Conservation (phyloP, 2,888 invertebrate genomes). For the Acanthosepion pharaonis region DNA sequence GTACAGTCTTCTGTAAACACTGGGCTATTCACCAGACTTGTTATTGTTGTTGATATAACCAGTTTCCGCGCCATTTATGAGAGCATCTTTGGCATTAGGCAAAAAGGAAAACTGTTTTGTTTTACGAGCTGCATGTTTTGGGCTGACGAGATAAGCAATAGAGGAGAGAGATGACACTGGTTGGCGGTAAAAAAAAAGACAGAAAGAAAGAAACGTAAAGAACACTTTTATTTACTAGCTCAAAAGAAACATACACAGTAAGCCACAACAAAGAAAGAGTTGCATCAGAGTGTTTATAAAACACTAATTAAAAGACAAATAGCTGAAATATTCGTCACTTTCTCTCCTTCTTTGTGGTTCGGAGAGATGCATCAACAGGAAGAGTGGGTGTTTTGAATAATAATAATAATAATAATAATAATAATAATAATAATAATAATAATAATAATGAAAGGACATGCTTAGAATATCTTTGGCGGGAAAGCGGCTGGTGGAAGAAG, state of each 20-base stretch:
- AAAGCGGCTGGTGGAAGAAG: background rate
- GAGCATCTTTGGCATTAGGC: background rate
- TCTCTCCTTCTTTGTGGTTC: no score
- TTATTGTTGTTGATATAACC: background rate
- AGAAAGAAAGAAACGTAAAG: no score
- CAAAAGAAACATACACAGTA: no score
- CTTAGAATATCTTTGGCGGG: constrained; percentile 14
- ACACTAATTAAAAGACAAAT: no score
- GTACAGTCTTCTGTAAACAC: background rate
- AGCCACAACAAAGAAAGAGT: no score
- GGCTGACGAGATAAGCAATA: no score
- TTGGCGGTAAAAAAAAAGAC: no score
- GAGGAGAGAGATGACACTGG: no score
- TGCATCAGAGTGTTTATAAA: no score
- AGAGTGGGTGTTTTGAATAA: background rate
- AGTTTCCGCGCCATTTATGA: background rate
- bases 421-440: background rate
- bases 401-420: background rate
- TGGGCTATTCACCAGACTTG: background rate
- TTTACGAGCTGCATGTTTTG: constrained; percentile 14
- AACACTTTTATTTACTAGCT: no score
- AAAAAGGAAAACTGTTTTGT: constrained; percentile 15
- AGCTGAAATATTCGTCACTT: no score
- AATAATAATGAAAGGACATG: background rate
- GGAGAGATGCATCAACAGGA: background rate